Base-by-base conservation (phyloP, 2,888 invertebrate species). In the Drosophila quinaria region DNA sequence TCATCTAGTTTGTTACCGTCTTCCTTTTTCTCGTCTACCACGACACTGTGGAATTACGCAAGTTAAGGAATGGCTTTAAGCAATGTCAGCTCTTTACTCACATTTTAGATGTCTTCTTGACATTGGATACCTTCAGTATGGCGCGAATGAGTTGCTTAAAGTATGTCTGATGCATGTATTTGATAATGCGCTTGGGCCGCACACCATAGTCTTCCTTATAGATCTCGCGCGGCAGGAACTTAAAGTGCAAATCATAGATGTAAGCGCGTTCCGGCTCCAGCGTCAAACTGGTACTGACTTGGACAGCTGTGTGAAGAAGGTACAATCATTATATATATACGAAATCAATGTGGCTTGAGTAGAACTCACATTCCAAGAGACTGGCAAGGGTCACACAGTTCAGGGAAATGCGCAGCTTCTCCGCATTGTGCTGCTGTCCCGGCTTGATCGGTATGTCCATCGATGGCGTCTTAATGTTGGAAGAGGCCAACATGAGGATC, bases 401-500 rank as follows among this genome's bases (percentile, higher is more conserved):
- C 37, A 99, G 93, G 83, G 95, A 95, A 56, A 95, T 94, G 63
- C 96, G 94, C 13, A 98, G 91, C 66, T 94, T 94, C 69, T 97
- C 96, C 0, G 97, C 95, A 65, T 93, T 92, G 13, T 93, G 93
- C 44, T 93, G 92, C 4, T 94, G 82, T 82, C 94, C 94, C 1
- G 92, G 83, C 17, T 93, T 93, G 76, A 99, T 96, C 0, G 98
- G 98, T 78, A 98, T 96, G 89, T 98, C 98, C 97, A 99, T 98
- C 56, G 96, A 97, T 0, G 99, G 99, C 0, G 99, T 99, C 93
- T 98, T 97, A 11, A 99, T 97, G 70, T 96, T 96, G n/a, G 95
- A 95, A 1, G 98, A 97, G 0, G 98, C 99, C 88, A 96, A 96
- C 99, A 99, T 99, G 0, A 99, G 94, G 82, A 99, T 98, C 94